Percentiles rank a stretch among this genome's conserved stretches.
These are phyloP conservation scores for Hyaena hyaena DNA, from an alignment of 2,113 vertebrate genomes.

Conservation along the genomic window DNA sequence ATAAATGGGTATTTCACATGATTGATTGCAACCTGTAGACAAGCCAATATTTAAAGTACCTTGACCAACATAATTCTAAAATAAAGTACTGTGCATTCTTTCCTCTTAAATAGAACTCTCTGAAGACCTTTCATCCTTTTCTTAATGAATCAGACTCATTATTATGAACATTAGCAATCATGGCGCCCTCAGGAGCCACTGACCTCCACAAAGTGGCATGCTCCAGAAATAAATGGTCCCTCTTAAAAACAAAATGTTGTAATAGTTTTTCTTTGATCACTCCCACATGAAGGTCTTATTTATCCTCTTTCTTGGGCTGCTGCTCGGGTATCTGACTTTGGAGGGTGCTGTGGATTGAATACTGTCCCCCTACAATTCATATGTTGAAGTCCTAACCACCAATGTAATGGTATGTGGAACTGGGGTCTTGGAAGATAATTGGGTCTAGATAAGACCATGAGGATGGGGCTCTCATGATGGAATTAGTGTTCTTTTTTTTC, in stretches of 20 bases:
- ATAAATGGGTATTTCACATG: constrained; percentile 32
- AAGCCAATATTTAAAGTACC: neutral
- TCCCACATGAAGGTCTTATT: neutral
- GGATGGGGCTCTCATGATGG: no score
- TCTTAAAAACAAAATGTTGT: neutral
- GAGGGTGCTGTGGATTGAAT: neutral
- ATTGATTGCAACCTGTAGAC: neutral
- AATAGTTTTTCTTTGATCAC: neutral
- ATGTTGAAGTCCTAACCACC: neutral
- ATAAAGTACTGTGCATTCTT: neutral
- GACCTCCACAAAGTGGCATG: neutral
- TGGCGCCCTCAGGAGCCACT: neutral
- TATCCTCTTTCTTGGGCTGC: neutral
- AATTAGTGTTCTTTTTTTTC: neutral
- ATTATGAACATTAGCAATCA: neutral
- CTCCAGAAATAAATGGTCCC: neutral
- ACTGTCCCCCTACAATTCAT: neutral
- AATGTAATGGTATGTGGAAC: neutral
- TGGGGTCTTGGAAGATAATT: neutral
- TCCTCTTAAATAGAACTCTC: neutral
- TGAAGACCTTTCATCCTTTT: neutral
- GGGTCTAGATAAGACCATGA: neutral
- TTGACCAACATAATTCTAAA: constrained; percentile 13
- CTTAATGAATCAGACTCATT: neutral
- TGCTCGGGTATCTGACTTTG: neutral